phyloP scores from a whole-genome alignment of 2,888 invertebrate species.

The Eupithecia pulchellata region DNA sequence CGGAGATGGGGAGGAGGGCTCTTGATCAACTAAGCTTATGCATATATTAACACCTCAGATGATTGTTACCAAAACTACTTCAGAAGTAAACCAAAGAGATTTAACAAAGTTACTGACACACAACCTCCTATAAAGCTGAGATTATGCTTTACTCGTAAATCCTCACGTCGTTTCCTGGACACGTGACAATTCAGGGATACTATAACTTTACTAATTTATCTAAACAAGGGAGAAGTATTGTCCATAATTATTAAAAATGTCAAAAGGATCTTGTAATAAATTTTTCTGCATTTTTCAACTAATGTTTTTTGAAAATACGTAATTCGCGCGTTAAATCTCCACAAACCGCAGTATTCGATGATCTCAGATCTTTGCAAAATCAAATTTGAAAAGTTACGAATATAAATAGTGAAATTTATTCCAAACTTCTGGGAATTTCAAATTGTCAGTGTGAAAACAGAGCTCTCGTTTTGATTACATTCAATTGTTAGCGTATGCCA shows the following conservation, averaged over 20 bases:
- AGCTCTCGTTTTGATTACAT: not conserved
- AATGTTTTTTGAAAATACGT: no score
- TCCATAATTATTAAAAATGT: no score
- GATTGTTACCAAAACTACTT: not conserved
- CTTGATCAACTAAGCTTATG: no score
- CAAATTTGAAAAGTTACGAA: no score
- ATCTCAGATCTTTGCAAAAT: no score
- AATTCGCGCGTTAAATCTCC: no score
- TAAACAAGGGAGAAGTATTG: not conserved
- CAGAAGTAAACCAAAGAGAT: not conserved
- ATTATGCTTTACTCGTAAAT: slow-evolving; percentile 39
- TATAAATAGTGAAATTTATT: not conserved
- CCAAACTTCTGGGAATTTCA: not conserved
- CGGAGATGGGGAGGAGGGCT: no score
- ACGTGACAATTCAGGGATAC: slow-evolving; percentile 20
- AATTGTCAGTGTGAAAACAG: no score
- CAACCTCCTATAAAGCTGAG: slow-evolving; percentile 35
- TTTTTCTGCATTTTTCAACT: no score
- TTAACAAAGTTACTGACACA: slow-evolving; percentile 34
- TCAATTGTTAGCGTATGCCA: slow-evolving; percentile 41
- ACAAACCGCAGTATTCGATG: no score
- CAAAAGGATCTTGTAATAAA: no score
- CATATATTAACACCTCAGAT: not conserved
- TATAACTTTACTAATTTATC: slow-evolving; percentile 11
- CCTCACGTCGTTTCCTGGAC: slow-evolving; percentile 27